These are phyloP conservation scores for Xylota segnis DNA, from an alignment of 2,888 invertebrate genomes.

Conservation along the genomic window DNA sequence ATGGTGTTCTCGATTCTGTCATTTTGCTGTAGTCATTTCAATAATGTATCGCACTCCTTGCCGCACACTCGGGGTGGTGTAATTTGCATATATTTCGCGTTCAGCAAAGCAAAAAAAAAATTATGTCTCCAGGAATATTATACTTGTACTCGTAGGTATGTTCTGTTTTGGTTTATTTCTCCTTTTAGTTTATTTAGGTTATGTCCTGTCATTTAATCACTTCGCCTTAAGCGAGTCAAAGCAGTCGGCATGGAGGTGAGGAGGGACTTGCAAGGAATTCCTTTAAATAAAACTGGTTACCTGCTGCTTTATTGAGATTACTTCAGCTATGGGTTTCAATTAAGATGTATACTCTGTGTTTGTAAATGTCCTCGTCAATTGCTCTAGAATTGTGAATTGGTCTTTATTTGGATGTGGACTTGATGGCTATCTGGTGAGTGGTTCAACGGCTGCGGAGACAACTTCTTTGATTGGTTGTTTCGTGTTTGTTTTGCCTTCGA, in stretches of 20 bases:
- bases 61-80: slow-evolving; percentile 41
- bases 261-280: slow-evolving; percentile 24
- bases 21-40: slow-evolving; percentile 35
- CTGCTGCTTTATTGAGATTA: slow-evolving; percentile 14
- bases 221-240: slow-evolving; percentile 45
- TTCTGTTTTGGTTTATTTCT: slow-evolving; percentile 14
- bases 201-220: slow-evolving; percentile 67
- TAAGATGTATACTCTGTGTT: slow-evolving; percentile 52
- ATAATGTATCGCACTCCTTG: slow-evolving; percentile 33
- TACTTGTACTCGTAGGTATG: neutral
- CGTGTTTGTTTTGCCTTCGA: neutral
- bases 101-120: neutral
- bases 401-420: slow-evolving; percentile 38
- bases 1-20: slow-evolving; percentile 45
- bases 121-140: neutral
- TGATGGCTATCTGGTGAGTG: slow-evolving; percentile 24
- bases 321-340: slow-evolving; percentile 51
- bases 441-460: neutral
- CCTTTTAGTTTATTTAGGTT: slow-evolving; percentile 48
- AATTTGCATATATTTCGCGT: slow-evolving; percentile 53
- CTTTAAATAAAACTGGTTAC: slow-evolving; percentile 52
- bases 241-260: slow-evolving; percentile 6
- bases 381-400: slow-evolving; percentile 40
- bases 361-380: slow-evolving; percentile 63
- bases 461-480: neutral